Conservation (phyloP, 1,140 invertebrate genomes). For the Carcinoscorpius rotundicauda region DNA sequence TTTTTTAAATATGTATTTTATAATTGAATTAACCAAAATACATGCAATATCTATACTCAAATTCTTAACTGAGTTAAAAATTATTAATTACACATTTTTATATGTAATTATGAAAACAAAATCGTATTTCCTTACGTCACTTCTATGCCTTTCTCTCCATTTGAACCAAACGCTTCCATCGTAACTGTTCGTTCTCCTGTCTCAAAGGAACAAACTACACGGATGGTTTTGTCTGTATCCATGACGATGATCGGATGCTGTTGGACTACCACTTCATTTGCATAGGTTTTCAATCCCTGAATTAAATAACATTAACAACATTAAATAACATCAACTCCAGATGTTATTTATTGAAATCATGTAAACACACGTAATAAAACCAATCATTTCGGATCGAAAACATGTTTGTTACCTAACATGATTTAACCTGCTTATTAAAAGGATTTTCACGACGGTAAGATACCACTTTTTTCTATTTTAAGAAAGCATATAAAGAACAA, state of each 20-base stretch:
- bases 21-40: not conserved
- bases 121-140: slow-evolving; percentile 13
- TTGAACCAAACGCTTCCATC: slow-evolving; percentile 22
- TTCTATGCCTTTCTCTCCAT: slow-evolving; percentile 12
- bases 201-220: slow-evolving; percentile 41
- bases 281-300: slow-evolving; percentile 7
- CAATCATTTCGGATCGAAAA: too few species aligned
- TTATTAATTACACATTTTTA: not conserved
- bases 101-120: not conserved
- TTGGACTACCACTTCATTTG: slow-evolving; percentile 41
- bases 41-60: not conserved
- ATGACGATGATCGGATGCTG: slow-evolving; percentile 43
- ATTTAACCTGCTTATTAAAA: too few species aligned
- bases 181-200: slow-evolving; percentile 39
- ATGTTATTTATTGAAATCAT: too few species aligned
- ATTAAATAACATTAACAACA: too few species aligned
- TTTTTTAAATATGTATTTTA: not conserved
- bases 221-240: slow-evolving; percentile 39
- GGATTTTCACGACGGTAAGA: too few species aligned
- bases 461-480: too few species aligned
- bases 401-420: too few species aligned
- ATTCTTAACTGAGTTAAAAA: too few species aligned
- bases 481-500: too few species aligned
- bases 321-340: too few species aligned
- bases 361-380: too few species aligned